A percentile compares a stretch with the other conserved stretches of the same genome.
phyloP scores from a whole-genome alignment of 1,140 invertebrate genomes.

The Dendrolimus punctatus region DNA sequence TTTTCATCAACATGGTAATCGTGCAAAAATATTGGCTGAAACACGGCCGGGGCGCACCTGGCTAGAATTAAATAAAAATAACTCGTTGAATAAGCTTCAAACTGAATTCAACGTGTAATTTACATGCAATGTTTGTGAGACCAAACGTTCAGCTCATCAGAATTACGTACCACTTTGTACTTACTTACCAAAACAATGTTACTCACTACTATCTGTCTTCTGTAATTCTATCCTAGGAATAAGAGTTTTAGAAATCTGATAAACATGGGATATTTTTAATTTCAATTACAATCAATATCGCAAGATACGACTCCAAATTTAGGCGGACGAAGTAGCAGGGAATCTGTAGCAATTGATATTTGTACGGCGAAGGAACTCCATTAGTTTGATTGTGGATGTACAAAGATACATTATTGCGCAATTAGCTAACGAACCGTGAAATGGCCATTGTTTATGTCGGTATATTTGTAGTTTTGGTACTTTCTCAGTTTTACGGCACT shows the following conservation, averaged over 20 bases:
- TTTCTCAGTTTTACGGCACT: slow-evolving; percentile 47
- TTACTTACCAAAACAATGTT: too few relatives aligned
- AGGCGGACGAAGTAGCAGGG: not conserved
- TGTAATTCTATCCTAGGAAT: too few relatives aligned
- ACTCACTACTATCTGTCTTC: too few relatives aligned
- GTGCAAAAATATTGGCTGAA: slow-evolving; percentile 60
- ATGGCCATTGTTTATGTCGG: slow-evolving; percentile 37
- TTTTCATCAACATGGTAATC: slow-evolving; percentile 70
- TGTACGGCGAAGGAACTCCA: slow-evolving; percentile 5
- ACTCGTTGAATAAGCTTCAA: slow-evolving; percentile 32
- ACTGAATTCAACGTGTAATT: slow-evolving; percentile 46
- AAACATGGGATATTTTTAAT: too few relatives aligned
- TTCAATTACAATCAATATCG: not conserved
- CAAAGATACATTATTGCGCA: slow-evolving; percentile 31
- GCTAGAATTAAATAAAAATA: slow-evolving; percentile 70
- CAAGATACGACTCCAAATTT: slow-evolving; percentile 1
- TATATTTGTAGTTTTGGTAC: slow-evolving; percentile 34
- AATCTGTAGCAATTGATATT: not conserved
- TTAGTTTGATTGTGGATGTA: slow-evolving; percentile 18
- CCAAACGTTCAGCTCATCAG: slow-evolving; percentile 34
- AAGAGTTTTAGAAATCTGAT: too few relatives aligned
- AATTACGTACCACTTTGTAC: too few relatives aligned
- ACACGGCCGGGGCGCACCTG: slow-evolving; percentile 46
- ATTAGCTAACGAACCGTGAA: slow-evolving; percentile 51
- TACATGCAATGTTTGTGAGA: slow-evolving; percentile 38